A percentile compares a stretch with the other conserved stretches of the same genome.
phyloP scores from a whole-genome alignment of 2,113 vertebrate species.

The Gallinago media region DNA sequence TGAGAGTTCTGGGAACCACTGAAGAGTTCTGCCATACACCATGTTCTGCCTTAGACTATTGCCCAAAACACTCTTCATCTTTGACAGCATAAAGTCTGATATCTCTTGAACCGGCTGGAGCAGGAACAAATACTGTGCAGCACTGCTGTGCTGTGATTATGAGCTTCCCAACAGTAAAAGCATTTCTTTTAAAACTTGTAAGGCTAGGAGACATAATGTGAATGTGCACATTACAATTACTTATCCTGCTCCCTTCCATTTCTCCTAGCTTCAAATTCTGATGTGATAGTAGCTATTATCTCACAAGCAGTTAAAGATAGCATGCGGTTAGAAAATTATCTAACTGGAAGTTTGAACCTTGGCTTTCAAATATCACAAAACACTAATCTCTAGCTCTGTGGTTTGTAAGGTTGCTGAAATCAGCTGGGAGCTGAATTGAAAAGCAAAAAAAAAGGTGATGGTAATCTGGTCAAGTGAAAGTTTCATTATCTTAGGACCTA shows the following conservation, averaged over 20 bases:
- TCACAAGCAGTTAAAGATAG: conserved; percentile 1
- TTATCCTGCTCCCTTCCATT: background rate
- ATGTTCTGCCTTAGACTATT: background rate
- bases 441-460: background rate
- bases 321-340: background rate
- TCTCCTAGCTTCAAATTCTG: background rate
- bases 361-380: background rate
- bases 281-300: conserved; percentile 1
- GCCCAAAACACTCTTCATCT: background rate
- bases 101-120: background rate
- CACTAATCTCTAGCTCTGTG: background rate
- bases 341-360: background rate
- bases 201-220: background rate
- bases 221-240: background rate
- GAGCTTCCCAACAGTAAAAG: background rate
- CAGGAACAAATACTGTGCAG: background rate
- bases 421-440: background rate
- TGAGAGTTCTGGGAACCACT: background rate
- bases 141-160: background rate
- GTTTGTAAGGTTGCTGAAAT: background rate
- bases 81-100: background rate
- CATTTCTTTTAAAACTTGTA: background rate
- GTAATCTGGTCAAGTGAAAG: background rate
- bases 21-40: background rate
- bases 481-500: background rate